Conservation (phyloP, 2,113 vertebrate genomes). For the Aptenodytes forsteri region DNA sequence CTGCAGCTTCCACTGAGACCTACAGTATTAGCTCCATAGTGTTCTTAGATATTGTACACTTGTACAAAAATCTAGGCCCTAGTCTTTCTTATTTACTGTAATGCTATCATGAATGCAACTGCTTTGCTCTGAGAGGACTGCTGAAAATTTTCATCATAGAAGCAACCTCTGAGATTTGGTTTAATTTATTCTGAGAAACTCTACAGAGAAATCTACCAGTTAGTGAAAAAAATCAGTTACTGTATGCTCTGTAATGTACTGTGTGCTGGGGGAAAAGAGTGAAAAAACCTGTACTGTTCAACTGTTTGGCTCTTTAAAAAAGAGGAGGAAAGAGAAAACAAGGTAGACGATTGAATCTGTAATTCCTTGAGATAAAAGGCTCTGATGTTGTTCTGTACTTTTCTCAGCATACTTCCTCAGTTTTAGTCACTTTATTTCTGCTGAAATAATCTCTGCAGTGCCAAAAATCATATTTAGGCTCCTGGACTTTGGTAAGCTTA, state of each 20-base stretch:
- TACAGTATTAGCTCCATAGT: background rate
- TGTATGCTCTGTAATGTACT: background rate
- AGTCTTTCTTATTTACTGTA: background rate
- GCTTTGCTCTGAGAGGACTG: background rate
- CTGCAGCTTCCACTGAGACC: background rate
- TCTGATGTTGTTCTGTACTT: background rate
- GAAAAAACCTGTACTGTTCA: background rate
- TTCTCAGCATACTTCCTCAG: background rate
- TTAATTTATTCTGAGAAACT: slow-evolving; percentile 7
- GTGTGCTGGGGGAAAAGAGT: background rate
- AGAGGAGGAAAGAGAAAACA: background rate
- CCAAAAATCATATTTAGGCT: background rate
- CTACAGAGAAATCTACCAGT: background rate
- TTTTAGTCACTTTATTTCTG: background rate
- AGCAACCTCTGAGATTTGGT: background rate
- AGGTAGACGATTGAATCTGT: background rate
- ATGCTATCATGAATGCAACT: background rate
- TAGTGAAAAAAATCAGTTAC: background rate
- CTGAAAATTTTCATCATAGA: background rate
- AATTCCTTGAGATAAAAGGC: background rate
- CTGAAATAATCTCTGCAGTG: background rate
- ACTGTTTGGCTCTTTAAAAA: background rate
- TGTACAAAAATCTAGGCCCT: background rate
- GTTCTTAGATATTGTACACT: background rate
- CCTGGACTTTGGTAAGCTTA: background rate